Evolutionary conservation across 2,888 invertebrate species (phyloP).

Genomic region (Catocala nupta): DNA sequence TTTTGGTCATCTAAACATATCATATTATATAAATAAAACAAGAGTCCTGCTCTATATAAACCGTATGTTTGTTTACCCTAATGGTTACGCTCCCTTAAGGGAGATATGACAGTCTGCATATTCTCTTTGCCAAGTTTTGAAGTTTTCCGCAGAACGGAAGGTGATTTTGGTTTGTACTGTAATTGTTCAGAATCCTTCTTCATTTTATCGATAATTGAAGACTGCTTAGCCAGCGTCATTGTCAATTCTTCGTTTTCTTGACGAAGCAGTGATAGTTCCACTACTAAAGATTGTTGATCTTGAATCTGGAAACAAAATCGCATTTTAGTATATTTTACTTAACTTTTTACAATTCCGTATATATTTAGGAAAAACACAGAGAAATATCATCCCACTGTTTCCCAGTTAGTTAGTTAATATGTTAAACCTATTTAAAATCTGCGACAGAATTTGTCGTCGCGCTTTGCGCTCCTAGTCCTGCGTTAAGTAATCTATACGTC

Average conservation of each 20-base stretch:
- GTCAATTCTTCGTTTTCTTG: constrained; percentile 83
- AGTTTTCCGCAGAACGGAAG: constrained; percentile 72
- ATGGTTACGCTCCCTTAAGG: constrained; percentile 80
- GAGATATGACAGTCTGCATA: constrained; percentile 75
- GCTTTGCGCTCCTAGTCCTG: too few relatives aligned
- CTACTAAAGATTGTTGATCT: constrained; percentile 82
- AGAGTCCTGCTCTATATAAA: neutral
- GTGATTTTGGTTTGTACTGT: constrained; percentile 76
- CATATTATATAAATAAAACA: constrained; percentile 11
- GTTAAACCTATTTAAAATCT: too few relatives aligned
- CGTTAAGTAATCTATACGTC: too few relatives aligned
- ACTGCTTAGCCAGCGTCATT: constrained; percentile 79
- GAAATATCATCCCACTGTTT: too few relatives aligned
- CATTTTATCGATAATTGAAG: constrained; percentile 79
- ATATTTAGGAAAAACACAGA: too few relatives aligned
- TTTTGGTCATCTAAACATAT: constrained; percentile 7
- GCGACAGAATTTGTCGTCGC: too few relatives aligned
- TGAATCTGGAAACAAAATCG: constrained; percentile 69
- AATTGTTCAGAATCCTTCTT: constrained; percentile 75
- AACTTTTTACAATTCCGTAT: too few relatives aligned
- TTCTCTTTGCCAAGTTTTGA: constrained; percentile 82
- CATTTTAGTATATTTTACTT: too few relatives aligned
- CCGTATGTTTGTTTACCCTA: constrained; percentile 33
- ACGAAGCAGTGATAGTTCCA: constrained; percentile 79
- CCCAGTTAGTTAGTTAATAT: too few relatives aligned